A percentile compares a stretch with the other conserved stretches of the same genome.
Evolutionary conservation across 2,797 vertebrate species (phyloP).

Genomic region (Pseudochromis fuscus): DNA sequence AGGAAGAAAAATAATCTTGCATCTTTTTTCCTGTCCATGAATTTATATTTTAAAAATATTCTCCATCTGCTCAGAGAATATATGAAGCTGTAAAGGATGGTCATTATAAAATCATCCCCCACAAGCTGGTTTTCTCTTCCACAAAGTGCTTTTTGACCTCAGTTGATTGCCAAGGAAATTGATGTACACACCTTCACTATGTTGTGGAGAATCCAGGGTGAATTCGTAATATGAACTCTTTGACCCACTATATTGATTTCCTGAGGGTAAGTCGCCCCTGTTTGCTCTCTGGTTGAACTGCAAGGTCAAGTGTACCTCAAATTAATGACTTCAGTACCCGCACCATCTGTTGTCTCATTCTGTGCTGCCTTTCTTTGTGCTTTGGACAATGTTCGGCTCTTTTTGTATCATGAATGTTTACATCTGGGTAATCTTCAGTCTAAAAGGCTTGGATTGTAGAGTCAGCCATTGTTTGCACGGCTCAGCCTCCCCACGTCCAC

Average conservation of each 20-base stretch:
- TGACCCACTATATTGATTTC: conserved; percentile 30
- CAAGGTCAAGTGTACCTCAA: conserved; percentile 20
- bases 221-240: background rate
- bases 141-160: background rate
- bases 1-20: background rate
- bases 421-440: conserved; percentile 3
- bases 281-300: background rate
- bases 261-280: background rate
- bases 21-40: background rate
- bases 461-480: conserved; percentile 6
- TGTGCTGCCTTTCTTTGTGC: background rate
- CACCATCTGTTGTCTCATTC: background rate
- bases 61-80: background rate
- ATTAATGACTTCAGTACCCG: background rate
- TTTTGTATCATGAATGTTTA: conserved; percentile 17
- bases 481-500: background rate
- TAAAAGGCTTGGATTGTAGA: conserved; percentile 18
- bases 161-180: too few species aligned
- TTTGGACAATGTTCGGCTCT: conserved; percentile 5
- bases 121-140: background rate
- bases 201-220: background rate
- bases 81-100: background rate
- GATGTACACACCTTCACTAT: background rate
- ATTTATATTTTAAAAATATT: background rate
- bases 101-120: background rate